These are phyloP conservation scores for Cladopsammia gracilis DNA, from an alignment of 64 coral and sea anemone genomes.

Conservation along the genomic window DNA sequence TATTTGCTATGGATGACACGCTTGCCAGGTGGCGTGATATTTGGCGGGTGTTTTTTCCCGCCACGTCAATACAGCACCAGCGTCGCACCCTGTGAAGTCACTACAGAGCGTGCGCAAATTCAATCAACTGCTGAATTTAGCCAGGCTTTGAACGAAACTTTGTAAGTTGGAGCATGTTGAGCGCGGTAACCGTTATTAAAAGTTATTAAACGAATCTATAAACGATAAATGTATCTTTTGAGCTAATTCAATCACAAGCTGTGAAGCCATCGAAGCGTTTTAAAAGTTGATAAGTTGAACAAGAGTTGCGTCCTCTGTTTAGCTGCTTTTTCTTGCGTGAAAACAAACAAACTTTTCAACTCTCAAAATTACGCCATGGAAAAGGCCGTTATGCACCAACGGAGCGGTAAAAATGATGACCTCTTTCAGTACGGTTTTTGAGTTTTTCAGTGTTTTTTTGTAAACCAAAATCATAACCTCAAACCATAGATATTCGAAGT, in stretches of 20 bases:
- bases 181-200: no score
- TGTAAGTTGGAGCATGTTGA: no score
- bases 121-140: slow-evolving; percentile 16
- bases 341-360: not conserved
- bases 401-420: slow-evolving; percentile 39
- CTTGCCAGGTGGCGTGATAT: slow-evolving; percentile 59
- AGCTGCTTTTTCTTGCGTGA: not conserved
- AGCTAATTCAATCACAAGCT: not conserved
- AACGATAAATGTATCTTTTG: no score
- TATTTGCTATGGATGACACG: slow-evolving; percentile 66
- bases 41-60: slow-evolving; percentile 46
- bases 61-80: slow-evolving; percentile 43
- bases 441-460: slow-evolving; percentile 3
- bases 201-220: no score
- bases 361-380: not conserved
- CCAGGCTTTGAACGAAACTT: no score
- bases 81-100: slow-evolving; percentile 30
- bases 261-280: not conserved
- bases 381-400: slow-evolving; percentile 12
- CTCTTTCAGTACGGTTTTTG: slow-evolving; percentile 13
- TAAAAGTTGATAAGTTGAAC: not conserved
- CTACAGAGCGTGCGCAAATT: not conserved
- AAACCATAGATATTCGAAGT: slow-evolving; percentile 7
- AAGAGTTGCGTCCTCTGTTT: not conserved
- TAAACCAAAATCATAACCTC: slow-evolving; percentile 13